These are phyloP conservation scores for Ianthella basta DNA, from an alignment of 37 sponge, comb jelly and placozoan genomes.

Conservation along the genomic window DNA sequence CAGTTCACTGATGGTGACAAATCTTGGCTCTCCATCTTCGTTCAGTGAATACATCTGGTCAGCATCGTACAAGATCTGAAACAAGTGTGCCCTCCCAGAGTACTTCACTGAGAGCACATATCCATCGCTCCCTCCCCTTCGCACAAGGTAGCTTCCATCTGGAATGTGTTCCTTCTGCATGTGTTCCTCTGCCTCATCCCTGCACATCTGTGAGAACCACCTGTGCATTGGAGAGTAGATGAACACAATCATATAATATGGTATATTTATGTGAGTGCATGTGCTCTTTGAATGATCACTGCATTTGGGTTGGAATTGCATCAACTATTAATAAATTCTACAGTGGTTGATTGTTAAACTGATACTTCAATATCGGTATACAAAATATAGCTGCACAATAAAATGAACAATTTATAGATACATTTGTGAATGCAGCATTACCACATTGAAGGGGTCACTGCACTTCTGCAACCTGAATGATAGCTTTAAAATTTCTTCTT, in stretches of 20 bases:
- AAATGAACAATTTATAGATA: no score
- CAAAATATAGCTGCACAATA: no score
- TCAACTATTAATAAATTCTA: no score
- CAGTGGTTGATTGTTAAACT: no score
- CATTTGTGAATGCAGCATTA: no score
- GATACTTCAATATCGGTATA: no score
- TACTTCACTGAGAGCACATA: conserved; percentile 6
- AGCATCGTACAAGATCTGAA: not conserved
- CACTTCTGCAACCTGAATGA: no score
- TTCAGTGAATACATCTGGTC: conserved; percentile 15
- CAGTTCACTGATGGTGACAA: conserved; percentile 29
- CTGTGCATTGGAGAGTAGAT: not conserved
- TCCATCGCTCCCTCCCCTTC: not conserved
- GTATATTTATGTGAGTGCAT: no score
- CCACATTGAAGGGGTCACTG: no score
- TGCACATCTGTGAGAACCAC: conserved; percentile 16
- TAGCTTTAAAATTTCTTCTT: no score
- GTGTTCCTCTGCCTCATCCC: not conserved
- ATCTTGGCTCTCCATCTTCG: not conserved
- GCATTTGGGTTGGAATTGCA: no score
- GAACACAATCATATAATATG: not conserved
- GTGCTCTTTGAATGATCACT: no score
- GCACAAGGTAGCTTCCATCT: not conserved
- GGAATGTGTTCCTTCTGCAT: not conserved
- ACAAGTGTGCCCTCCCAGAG: not conserved